Evolutionary conservation across 2,797 vertebrate species (phyloP).

Genomic region (Enteromius treurensis): DNA sequence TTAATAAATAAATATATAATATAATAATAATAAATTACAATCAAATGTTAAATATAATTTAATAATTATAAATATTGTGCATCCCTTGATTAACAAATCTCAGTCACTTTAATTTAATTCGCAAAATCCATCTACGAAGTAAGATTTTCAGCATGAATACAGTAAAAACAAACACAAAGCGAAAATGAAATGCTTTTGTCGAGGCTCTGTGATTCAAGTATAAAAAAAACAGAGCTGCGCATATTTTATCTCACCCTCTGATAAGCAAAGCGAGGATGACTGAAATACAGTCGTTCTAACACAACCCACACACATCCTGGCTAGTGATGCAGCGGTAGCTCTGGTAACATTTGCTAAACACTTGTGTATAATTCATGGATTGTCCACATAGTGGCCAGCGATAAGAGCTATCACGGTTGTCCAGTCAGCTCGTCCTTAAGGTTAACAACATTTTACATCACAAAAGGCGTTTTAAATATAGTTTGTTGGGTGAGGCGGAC

Average conservation of each 20-base stretch:
- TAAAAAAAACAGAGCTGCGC: constrained; percentile 12
- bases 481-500: constrained; percentile 27
- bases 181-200: neutral
- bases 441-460: constrained; percentile 31
- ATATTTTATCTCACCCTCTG: constrained; percentile 45
- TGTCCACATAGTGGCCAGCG: constrained; percentile 39
- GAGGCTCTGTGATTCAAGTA: neutral
- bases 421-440: constrained; percentile 47
- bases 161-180: constrained; percentile 22
- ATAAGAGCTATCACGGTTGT: constrained; percentile 61
- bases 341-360: constrained; percentile 47
- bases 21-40: neutral
- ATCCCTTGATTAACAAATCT: neutral
- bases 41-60: neutral
- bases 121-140: neutral
- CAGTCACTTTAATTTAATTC: neutral
- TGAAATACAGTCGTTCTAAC: constrained; percentile 50
- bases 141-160: neutral
- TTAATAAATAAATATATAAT: neutral
- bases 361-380: constrained; percentile 52
- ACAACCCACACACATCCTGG: constrained; percentile 56
- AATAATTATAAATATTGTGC: neutral
- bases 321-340: constrained; percentile 49
- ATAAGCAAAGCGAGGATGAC: constrained; percentile 47
- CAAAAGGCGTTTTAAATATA: constrained; percentile 43